Percentiles rank a stretch among this genome's conserved stretches.
Evolutionary conservation across 2,113 vertebrate species (phyloP).

Genomic region (Channa maculata): DNA sequence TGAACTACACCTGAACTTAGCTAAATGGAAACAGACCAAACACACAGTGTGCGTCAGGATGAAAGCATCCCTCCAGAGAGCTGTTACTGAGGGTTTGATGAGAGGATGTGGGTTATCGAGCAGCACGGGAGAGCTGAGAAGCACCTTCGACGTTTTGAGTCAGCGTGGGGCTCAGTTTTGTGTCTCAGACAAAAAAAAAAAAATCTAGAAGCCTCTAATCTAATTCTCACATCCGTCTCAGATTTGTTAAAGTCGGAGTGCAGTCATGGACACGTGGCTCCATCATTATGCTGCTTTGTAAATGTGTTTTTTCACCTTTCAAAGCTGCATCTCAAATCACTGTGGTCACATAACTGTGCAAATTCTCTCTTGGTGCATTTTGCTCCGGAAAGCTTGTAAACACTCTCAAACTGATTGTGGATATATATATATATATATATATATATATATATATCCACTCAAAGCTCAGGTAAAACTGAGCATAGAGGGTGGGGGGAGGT

Average conservation of each 20-base stretch:
- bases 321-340: not conserved
- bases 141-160: conserved; percentile 50
- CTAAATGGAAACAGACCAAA: conserved; percentile 84
- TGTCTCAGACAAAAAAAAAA: conserved; percentile 37
- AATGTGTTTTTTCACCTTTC: conserved; percentile 11
- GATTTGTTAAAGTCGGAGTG: conserved; percentile 5
- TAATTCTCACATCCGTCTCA: conserved; percentile 16
- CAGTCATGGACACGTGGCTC: not conserved
- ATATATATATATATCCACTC: not conserved
- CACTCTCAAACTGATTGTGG: too few relatives aligned
- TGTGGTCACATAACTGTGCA: not conserved
- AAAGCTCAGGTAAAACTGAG: conserved; percentile 9
- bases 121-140: conserved; percentile 52
- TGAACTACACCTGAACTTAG: conserved; percentile 84
- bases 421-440: too few relatives aligned
- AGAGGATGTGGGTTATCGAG: conserved; percentile 72
- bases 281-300: conserved; percentile 12
- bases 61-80: conserved; percentile 78
- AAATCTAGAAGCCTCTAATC: conserved; percentile 13
- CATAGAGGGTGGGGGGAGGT: conserved; percentile 18
- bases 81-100: conserved; percentile 57
- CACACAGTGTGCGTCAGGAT: conserved; percentile 78
- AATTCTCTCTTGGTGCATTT: not conserved
- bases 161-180: conserved; percentile 55
- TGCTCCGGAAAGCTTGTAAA: too few relatives aligned